phyloP scores from a whole-genome alignment of 2,888 invertebrate species.

The Alviniconcha strummeri region DNA sequence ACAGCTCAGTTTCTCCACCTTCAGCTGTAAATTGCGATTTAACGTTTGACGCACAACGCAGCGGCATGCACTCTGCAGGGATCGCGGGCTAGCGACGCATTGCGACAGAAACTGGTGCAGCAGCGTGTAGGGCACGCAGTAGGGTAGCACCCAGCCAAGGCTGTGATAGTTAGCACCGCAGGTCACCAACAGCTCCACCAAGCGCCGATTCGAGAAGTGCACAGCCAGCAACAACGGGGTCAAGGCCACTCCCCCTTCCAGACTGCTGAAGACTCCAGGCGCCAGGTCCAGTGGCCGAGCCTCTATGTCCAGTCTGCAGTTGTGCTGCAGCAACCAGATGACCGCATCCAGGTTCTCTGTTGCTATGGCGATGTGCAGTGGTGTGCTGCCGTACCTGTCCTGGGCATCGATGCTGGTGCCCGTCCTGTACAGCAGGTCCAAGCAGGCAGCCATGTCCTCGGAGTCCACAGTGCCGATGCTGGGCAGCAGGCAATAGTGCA shows the following conservation, averaged over 20 bases:
- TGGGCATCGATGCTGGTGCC: conserved; percentile 23
- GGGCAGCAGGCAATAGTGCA: conserved; percentile 28
- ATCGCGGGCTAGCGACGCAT: background rate
- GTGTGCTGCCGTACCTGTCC: conserved; percentile 22
- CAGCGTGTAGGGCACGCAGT: conserved; percentile 13
- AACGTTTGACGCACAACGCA: background rate
- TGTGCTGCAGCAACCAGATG: conserved; percentile 21
- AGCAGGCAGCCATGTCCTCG: conserved; percentile 14
- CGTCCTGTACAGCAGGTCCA: conserved; percentile 14
- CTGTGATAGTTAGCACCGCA: conserved; percentile 15
- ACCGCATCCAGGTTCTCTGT: conserved; percentile 26
- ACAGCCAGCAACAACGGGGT: conserved; percentile 28
- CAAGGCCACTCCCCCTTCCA: conserved; percentile 8
- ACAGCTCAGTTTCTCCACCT: conserved; percentile 3
- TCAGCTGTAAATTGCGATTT: background rate
- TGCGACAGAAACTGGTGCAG: conserved; percentile 13
- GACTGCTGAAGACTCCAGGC: conserved; percentile 25
- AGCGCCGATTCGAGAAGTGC: conserved; percentile 30
- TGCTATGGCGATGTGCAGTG: conserved; percentile 28
- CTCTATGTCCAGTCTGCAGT: conserved; percentile 26
- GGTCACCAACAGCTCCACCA: conserved; percentile 22
- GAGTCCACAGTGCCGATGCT: conserved; percentile 26
- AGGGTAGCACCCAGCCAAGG: conserved; percentile 22
- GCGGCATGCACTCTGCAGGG: conserved; percentile 25
- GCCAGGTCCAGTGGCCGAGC: conserved; percentile 25